Evolutionary conservation across 2,888 invertebrate genomes (phyloP), one percentile per base, ranked within the genome.

Genomic region (Ptilodon capucinus): DNA sequence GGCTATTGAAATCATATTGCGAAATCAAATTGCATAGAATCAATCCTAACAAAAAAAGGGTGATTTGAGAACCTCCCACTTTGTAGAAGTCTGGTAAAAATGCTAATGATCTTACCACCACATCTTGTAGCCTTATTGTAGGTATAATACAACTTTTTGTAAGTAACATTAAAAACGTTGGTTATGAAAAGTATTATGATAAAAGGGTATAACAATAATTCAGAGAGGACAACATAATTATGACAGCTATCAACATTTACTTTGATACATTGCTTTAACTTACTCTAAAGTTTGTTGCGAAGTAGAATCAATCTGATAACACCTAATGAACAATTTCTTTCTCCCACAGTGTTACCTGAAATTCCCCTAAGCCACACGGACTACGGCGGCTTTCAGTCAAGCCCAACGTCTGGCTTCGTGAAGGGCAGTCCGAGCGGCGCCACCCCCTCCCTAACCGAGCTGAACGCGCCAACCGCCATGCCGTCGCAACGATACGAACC

Each of bases 301-400:
- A 8, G n/a, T n/a, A n/a, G 2, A 11, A 4, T 4, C 8, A n/a
- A 14, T 8, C 14, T 34, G 13, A 28, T 36, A 28, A 14, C 32
- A 30, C 44, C 42, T 35, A 36, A 43, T 19, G 36, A 25, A 46
- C n/a, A 8, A 38, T 23, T n/a, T 1, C 42, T 34, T 48, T 16
- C 40, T 38, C 55, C 17, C 28, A 47, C 92, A 77, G 93, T 93
- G 36, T 71, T 93, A 51, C 92, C 93, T n/a, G 93, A 93, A 60
- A 91, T 93, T 69, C 82, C 91, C 50, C 58, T 92, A 68, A 71
- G 91, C 48, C 84, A 83, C 74, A 57, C 84, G 50, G 77, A 89
- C 75, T 76, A 93, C 77, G 69, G 84, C 58, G 77, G 86, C 45
- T 90, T 84, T 70, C 90, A 87, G 54, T 51, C 86, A 1, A 75